A percentile compares a stretch with the other conserved stretches of the same genome.
Evolutionary conservation across 2,113 vertebrate species (phyloP).

Genomic region (Copsychus sechellarum): DNA sequence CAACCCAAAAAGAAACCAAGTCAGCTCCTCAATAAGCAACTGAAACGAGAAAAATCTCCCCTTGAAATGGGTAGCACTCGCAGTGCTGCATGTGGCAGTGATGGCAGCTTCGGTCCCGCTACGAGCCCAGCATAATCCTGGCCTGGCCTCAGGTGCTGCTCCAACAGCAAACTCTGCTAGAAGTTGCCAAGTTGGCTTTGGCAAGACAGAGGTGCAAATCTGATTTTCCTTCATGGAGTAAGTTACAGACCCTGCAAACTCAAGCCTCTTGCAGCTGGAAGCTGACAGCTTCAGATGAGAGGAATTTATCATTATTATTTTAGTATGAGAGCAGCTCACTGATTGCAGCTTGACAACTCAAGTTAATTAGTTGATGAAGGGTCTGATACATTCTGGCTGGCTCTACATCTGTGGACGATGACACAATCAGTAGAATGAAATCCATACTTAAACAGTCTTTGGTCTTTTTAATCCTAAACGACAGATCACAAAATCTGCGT

Average conservation of each 20-base stretch:
- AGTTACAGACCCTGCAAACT: background rate
- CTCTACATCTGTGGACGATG: conserved; percentile 1
- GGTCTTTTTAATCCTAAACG: conserved; percentile 33
- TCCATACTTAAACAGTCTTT: conserved; percentile 16
- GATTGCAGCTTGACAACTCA: conserved; percentile 41
- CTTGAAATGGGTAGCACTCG: background rate
- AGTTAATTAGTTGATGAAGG: conserved; percentile 62
- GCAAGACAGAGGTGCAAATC: background rate
- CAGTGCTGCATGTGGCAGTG: background rate
- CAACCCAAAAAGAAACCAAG: background rate
- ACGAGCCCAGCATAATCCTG: background rate
- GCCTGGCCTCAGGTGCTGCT: background rate
- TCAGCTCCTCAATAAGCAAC: background rate
- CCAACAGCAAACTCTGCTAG: background rate
- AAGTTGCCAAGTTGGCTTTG: background rate
- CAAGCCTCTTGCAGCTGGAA: background rate
- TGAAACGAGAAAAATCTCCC: background rate
- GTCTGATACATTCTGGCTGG: conserved; percentile 12
- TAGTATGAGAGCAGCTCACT: conserved; percentile 14
- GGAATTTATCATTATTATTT: conserved; percentile 51
- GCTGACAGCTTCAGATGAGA: conserved; percentile 27
- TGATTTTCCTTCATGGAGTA: background rate
- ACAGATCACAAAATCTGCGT: conserved; percentile 29
- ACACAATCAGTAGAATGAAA: background rate
- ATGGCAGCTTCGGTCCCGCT: background rate